Evolutionary conservation across 2,113 vertebrate genomes (phyloP), one percentile per base, ranked within the genome.

Genomic region (Upupa epops): DNA sequence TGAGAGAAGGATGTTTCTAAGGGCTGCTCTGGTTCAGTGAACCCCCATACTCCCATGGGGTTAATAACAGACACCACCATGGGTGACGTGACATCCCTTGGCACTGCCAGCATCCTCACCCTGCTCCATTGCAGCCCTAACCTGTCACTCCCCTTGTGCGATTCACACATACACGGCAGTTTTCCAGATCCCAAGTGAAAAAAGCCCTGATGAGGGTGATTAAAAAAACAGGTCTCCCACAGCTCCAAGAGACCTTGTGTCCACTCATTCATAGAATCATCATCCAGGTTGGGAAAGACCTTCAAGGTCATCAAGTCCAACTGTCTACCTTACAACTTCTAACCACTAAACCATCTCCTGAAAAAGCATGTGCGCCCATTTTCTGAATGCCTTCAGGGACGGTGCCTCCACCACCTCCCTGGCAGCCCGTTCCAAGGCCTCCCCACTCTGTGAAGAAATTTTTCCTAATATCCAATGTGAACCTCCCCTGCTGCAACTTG

Each of bases 1-100:
- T 0, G 1, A 45, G 61, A 12, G 3, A 93, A 13, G 26, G 6
- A 48, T 0, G 0, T 48, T 54, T 61, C n/a, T 40, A 45, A 45
- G 60, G 32, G 3, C 20, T 61, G 21, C 54, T 25, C n/a, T 17
- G 20, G 46, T 29, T 46, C 61, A 28, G 21, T 2, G 9, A 84
- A 37, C 16, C 3, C 0, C 16, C 42, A 42, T 8, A 22, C 17
- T 75, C 69, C 85, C 58, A 26, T 0, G 6, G n/a, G 20, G 19
- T 10, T 64, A 52, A 29, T 21, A 49, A n/a, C 26, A 51, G 56
- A 52, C 20, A 32, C 6, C 17, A 8, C 20, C 21, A 2, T 4
- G 29, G 36, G 22, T 46, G 66, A 48, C 2, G 7, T 28, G 65
- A 58, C 29, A 61, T 6, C 8, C 7, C 34, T 11, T 5, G 8